Conservation (phyloP, 2,888 invertebrate genomes). For the Microctonus brassicae region DNA sequence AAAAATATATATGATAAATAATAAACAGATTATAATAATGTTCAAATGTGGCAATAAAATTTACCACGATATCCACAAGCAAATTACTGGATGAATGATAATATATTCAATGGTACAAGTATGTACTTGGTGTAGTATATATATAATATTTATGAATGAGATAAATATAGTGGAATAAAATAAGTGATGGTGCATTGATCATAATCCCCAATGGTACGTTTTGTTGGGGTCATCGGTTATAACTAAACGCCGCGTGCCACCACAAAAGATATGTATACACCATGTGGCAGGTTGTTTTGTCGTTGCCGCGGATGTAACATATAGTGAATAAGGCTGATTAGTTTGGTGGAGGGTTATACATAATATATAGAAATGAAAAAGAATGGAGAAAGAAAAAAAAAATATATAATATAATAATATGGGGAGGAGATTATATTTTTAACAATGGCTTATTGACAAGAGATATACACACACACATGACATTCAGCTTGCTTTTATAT, state of each 20-base stretch:
- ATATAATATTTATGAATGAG: not conserved
- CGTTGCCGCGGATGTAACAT: slow-evolving; percentile 37
- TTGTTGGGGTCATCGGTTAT: not conserved
- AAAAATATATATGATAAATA: no score
- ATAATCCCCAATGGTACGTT: not conserved
- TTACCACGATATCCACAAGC: not conserved
- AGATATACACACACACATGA: not conserved
- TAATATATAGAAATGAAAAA: not conserved
- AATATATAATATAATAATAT: slow-evolving; percentile 9
- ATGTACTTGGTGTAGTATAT: slow-evolving; percentile 10
- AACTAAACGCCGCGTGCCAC: slow-evolving; percentile 26
- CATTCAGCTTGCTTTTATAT: no score
- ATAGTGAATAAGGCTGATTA: slow-evolving; percentile 64
- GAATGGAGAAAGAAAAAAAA: slow-evolving; percentile 27
- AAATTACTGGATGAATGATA: slow-evolving; percentile 32
- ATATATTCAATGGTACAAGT: slow-evolving; percentile 25
- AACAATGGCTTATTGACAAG: not conserved
- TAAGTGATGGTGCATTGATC: not conserved
- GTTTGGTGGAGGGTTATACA: slow-evolving; percentile 54
- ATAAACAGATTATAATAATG: no score
- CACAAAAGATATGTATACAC: slow-evolving; percentile 38
- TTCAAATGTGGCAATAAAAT: slow-evolving; percentile 13
- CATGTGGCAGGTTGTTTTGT: slow-evolving; percentile 65
- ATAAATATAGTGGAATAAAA: slow-evolving; percentile 1
- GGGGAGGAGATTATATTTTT: not conserved